Base-by-base conservation (phyloP, 2,113 vertebrate species). In the Heterochromis multidens region DNA sequence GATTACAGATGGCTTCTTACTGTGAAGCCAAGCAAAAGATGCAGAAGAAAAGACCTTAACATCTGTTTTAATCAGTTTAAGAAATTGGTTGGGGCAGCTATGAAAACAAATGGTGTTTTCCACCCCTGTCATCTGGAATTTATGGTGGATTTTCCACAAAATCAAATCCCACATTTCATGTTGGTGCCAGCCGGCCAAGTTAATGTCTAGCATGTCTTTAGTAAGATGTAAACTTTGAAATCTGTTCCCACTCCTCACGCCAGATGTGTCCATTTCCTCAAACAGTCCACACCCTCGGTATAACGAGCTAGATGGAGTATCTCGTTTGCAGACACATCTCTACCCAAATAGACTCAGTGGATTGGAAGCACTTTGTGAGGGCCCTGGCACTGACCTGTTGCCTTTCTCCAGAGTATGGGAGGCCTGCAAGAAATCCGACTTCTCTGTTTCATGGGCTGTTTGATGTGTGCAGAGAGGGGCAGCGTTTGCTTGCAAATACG, bases 301-400 rank as follows among this genome's bases (percentile, higher is more conserved):
- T 94, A 96, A 96, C 76, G 94, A 95, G 88, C 81, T 62, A 57
- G 88, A 78, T 59, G 37, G 54, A 93, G 93, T 81, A 88, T 90
- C 91, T 92, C 19, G 89, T 94, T 95, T 95, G 91, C 94, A 90
- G 84, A 94, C 88, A 79, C 67, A 61, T 90, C 88, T 90, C 90
- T 94, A 90, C 88, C 89, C 93, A 94, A 95, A 94, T 93, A 93
- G 89, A 91, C 91, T 93, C 61, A 87, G 88, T 13, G 82, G 86
- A 88, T 92, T 95, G 90, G 80, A 86, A 81, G 77, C 77, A 90
- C 60, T 88, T 77, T 85, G 92, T 61, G 80, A 94, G 81, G 83
- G n/a, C 7, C 79, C 85, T 92, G 86, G 63, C 95, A 94, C 92
- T 76, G 65, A 84, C 88, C 86, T 93, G 93, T 88, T 86, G 87